Conservation (phyloP, 2,113 vertebrate species). For the Callipepla squamata region DNA sequence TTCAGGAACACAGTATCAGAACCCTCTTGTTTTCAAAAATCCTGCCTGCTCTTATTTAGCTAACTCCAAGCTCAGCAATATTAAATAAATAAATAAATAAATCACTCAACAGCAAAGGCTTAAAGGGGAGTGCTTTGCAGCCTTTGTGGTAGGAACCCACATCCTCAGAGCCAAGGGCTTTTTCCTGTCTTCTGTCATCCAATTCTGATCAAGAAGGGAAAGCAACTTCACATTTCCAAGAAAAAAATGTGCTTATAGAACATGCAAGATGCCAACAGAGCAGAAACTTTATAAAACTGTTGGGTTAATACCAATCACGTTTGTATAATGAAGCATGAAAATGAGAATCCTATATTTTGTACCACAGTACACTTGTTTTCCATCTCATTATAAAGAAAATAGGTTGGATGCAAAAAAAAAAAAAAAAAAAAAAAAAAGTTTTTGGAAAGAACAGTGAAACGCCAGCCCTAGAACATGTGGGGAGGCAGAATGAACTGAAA, state of each 20-base stretch:
- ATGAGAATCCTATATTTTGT: constrained; percentile 32
- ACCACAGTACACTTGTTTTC: constrained; percentile 32
- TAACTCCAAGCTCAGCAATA: background rate
- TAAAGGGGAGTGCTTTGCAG: background rate
- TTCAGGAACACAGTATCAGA: background rate
- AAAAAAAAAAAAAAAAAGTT: background rate
- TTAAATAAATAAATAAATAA: background rate
- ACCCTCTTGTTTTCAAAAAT: background rate
- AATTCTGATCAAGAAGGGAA: background rate
- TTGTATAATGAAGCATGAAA: background rate
- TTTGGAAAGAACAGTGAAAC: background rate
- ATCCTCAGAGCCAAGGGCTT: background rate
- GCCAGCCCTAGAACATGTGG: background rate
- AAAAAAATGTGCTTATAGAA: background rate
- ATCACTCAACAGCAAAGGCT: background rate
- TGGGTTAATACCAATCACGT: constrained; percentile 13
- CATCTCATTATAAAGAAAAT: constrained; percentile 5
- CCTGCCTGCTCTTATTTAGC: background rate
- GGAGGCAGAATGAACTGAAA: background rate
- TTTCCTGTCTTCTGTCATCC: background rate
- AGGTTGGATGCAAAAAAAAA: background rate
- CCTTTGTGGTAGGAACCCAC: background rate
- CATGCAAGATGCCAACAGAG: background rate
- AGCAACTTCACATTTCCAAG: background rate
- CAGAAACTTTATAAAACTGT: background rate